phyloP scores from a whole-genome alignment of 2,113 vertebrate species.

The Scophthalmus maximus region DNA sequence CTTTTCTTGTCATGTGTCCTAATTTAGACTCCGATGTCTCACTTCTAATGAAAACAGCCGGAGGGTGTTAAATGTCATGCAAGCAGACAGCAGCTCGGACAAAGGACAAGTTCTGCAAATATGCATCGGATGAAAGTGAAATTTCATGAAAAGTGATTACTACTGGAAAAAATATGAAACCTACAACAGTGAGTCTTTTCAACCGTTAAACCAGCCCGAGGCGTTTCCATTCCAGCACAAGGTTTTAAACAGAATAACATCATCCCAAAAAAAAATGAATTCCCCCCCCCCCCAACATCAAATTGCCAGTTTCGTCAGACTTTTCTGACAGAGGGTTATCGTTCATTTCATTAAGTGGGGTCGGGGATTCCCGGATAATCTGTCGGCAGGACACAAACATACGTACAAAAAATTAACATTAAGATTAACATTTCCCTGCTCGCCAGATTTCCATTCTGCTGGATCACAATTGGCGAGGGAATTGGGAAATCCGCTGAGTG shows the following conservation, averaged over 20 bases:
- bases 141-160: neutral
- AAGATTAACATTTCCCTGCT: constrained; percentile 74
- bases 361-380: constrained; percentile 51
- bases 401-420: constrained; percentile 73
- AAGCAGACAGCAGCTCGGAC: neutral
- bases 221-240: constrained; percentile 33
- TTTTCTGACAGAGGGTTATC: constrained; percentile 63
- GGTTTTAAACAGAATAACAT: constrained; percentile 51
- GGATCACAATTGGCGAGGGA: constrained; percentile 62
- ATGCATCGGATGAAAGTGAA: constrained; percentile 27
- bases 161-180: neutral
- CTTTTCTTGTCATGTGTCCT: constrained; percentile 54
- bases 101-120: neutral
- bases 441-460: constrained; percentile 58
- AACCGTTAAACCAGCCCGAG: constrained; percentile 4
- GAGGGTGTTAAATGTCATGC: constrained; percentile 24
- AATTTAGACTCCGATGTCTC: constrained; percentile 57
- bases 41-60: constrained; percentile 47
- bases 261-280: constrained; percentile 31
- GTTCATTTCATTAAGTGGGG: constrained; percentile 46
- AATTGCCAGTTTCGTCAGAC: constrained; percentile 55
- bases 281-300: constrained; percentile 43
- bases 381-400: constrained; percentile 70
- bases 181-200: constrained; percentile 9
- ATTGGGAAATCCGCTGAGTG: constrained; percentile 58